Evolutionary conservation across 2,888 invertebrate species (phyloP), one percentile per base, ranked within the genome.

Genomic region (Mesorhabditis belari): DNA sequence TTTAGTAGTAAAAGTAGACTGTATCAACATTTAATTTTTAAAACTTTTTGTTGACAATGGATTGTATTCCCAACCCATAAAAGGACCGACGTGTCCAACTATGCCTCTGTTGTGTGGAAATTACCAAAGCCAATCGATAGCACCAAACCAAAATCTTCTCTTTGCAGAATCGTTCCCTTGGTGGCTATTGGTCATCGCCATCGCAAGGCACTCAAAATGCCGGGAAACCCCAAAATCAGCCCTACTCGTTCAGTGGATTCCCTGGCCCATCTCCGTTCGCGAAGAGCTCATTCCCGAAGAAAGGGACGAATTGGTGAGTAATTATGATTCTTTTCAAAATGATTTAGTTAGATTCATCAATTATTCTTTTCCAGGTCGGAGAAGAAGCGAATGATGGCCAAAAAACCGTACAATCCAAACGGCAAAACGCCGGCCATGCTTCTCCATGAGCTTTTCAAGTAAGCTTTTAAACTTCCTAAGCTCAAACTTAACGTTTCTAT

Each of bases 391-490:
- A 9, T 17, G n/a, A 35, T 9, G 12, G 44, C 44, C 26, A 17
- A 26, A 9, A 55, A 55, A 12, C 60, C 58, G 29, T 56, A 56
- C 4, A 61, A 66, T 4, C 28, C 62, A 1, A 23, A 57, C 44
- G 64, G 67, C 35, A 67, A 69, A 53, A 65, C 64, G 1, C 70
- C 70, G 4, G 68, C 70, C 3, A 67, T 65, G 66, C 21, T 70
- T 17, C 57, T 70, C 21, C 66, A 70, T 49, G 66, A 70, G 27
- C 50, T 68, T 0, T 70, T 64, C 62, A 68, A 66, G 70, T 70
- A 1, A 54, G 67, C 57, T 55, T 28, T 17, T 5, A n/a, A n/a
- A n/a, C n/a, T n/a, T n/a, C 12, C n/a, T 35, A n/a, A 9, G 44
- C 44, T 35, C 44, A 17, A 35, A 9, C 12, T 17, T 17, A 35